Evolutionary conservation across 2,888 invertebrate genomes (phyloP), one percentile per base, ranked within the genome.

Genomic region (Aphodius sticticus): DNA sequence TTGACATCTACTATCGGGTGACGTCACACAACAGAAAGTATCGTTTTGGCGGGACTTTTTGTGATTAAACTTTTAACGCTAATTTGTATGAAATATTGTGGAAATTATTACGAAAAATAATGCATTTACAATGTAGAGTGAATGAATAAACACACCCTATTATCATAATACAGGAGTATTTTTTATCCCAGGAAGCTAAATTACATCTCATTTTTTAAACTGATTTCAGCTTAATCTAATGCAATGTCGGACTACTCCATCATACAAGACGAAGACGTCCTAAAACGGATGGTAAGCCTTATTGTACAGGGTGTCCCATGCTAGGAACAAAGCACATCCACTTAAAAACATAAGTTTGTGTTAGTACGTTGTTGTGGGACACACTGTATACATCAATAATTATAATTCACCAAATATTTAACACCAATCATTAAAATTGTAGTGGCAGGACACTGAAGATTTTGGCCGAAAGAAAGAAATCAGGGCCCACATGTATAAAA

Each of bases 401-500:
- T 1, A 26, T 26, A 26, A 26, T 26, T 26, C 26, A 26, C 26
- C 26, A 26, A 26, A 26, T 26, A 26, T 26, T 2, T 26, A 26
- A 26, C 26, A 26, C 26, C 26, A 26, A 26, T 26, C 26, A 26
- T 26, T 5, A 53, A 53, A 53, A 53, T 90, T 91, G n/a, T 90
- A 95, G 95, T 96, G 96, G 95, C 94, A 95, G 90, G 94, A 95
- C 88, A 95, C 96, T 75, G 95, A 96, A 86, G 96, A 97, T 89
- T 95, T 95, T 88, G 94, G 95, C 78, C 93, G 93, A 83, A 96
- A 96, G 90, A 96, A 96, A 88, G 95, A 96, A 89, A 96, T 97
- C 85, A 93, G 97, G 81, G 92, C 95, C 74, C 94, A 96, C 90
- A 95, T 96, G 94, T 96, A 95, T 89, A 94, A 94, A 85, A 91